These are phyloP conservation scores for Peribatodes rhomboidaria DNA, from an alignment of 2,888 invertebrate species.

Conservation along the genomic window DNA sequence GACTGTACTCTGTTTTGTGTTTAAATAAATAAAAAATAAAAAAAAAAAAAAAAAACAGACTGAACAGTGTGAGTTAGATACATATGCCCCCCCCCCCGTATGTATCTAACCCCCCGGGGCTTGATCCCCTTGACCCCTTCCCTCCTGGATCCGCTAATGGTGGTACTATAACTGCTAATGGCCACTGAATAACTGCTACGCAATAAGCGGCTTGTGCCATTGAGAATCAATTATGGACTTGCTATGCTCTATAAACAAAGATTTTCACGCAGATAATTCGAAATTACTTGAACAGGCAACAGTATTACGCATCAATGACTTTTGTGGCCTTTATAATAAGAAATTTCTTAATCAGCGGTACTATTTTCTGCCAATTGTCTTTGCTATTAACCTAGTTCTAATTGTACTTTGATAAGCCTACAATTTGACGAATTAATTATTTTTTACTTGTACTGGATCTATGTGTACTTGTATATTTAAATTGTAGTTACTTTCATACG, in stretches of 20 bases:
- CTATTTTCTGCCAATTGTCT: background rate
- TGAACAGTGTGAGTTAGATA: too few relatives aligned
- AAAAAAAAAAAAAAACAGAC: too few relatives aligned
- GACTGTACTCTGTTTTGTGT: too few relatives aligned
- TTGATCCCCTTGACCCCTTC: too few relatives aligned
- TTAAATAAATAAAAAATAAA: too few relatives aligned
- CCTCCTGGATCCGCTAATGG: too few relatives aligned
- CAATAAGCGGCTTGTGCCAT: constrained; percentile 26
- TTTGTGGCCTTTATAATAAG: background rate
- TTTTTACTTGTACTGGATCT: background rate
- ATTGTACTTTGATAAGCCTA: background rate
- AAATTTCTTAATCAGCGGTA: constrained; percentile 8
- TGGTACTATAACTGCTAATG: constrained; percentile 7
- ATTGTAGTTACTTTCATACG: background rate
- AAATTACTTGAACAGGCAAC: constrained; percentile 4
- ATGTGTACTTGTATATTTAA: background rate
- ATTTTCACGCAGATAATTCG: constrained; percentile 19
- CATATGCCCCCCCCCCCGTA: too few relatives aligned
- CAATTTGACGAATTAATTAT: background rate
- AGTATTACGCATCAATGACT: constrained; percentile 10
- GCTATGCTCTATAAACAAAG: constrained; percentile 33
- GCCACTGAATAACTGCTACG: constrained; percentile 22
- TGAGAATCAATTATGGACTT: constrained; percentile 35
- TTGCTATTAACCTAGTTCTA: constrained; percentile 2
- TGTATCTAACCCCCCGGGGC: too few relatives aligned